phyloP scores from a whole-genome alignment of 37 sponge, comb jelly and placozoan species.

The Chondrosia reniformis region DNA sequence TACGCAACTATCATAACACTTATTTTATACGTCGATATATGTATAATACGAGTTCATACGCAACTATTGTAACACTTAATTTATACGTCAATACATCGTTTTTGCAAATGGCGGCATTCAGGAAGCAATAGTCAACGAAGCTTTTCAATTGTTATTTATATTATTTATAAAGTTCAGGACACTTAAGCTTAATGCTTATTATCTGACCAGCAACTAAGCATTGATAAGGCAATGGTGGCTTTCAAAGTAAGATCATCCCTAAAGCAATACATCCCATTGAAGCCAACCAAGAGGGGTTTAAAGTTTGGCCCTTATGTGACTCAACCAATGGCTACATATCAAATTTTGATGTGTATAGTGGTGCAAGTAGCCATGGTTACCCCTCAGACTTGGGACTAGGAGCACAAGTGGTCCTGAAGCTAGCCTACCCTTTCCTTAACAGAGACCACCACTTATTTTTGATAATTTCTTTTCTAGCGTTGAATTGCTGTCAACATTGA shows the following conservation, averaged over 20 bases:
- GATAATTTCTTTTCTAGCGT: constrained; percentile 6
- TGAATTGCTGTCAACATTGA: neutral
- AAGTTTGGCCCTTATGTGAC: constrained; percentile 7
- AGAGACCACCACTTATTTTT: constrained; percentile 4
- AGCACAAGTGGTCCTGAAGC: neutral
- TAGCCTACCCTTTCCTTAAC: neutral
- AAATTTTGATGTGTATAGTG: neutral
- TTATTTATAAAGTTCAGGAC: no score
- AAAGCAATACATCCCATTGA: constrained; percentile 14
- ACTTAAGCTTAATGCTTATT: no score
- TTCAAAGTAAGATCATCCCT: neutral
- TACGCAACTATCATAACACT: no score
- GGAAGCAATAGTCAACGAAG: no score
- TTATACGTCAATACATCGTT: no score
- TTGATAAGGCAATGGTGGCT: constrained; percentile 13
- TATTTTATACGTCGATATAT: no score
- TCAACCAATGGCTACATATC: constrained; percentile 5
- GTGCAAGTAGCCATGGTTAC: neutral
- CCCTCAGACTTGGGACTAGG: neutral
- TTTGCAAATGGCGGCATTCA: no score
- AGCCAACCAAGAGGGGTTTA: neutral
- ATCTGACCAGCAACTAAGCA: constrained; percentile 12
- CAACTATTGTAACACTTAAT: no score
- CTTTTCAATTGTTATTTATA: no score
- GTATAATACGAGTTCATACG: no score